Conservation (phyloP, 2,797 vertebrate genomes). For the Thaleichthys pacificus region DNA sequence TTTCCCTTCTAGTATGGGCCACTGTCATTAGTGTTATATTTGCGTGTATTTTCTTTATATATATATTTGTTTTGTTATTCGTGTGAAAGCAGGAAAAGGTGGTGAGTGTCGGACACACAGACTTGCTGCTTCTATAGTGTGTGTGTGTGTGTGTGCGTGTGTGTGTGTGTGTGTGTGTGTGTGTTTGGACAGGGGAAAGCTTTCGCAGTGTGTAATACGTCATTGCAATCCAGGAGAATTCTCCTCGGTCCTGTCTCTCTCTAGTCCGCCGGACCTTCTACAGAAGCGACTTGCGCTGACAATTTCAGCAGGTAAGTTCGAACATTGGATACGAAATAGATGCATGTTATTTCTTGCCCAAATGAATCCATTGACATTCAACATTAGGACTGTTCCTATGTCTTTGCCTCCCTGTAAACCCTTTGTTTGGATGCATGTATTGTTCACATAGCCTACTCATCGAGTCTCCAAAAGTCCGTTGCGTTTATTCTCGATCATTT, state of each 20-base stretch:
- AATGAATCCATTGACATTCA: background rate
- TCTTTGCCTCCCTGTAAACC: too few relatives aligned
- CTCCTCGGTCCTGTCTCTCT: constrained; percentile 51
- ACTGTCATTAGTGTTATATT: background rate
- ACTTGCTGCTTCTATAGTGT: background rate
- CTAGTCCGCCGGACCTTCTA: constrained; percentile 32
- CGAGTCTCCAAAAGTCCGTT: too few relatives aligned
- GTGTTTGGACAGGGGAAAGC: constrained; percentile 51
- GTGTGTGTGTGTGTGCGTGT: constrained; percentile 9
- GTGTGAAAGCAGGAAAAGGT: background rate
- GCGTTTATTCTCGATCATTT: too few relatives aligned
- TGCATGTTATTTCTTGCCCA: constrained; percentile 27
- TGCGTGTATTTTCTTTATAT: background rate
- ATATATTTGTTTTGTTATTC: background rate
- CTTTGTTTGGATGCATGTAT: too few relatives aligned
- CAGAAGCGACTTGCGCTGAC: constrained; percentile 23
- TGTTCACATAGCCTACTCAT: too few relatives aligned
- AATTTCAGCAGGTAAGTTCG: constrained; percentile 34
- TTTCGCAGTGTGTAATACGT: constrained; percentile 70
- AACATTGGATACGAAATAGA: background rate
- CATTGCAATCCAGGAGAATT: constrained; percentile 59
- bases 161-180: constrained; percentile 6
- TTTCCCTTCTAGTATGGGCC: background rate
- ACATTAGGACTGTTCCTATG: too few relatives aligned
- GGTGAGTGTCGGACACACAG: background rate